phyloP scores from a whole-genome alignment of 2,888 invertebrate species.

The Ochropleura leucogaster region DNA sequence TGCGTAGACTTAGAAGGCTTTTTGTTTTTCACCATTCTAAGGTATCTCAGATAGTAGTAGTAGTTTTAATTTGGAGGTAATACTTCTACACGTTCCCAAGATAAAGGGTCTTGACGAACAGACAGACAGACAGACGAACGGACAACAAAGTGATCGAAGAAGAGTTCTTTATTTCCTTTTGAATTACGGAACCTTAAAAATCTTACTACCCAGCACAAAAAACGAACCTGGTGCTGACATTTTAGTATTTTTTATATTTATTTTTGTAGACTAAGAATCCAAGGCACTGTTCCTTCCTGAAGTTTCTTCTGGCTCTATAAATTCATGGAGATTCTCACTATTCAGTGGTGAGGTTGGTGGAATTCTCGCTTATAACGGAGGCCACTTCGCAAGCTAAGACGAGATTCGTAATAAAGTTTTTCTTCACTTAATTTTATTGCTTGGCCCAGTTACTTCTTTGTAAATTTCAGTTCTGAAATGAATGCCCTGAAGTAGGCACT shows the following conservation, averaged over 20 bases:
- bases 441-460: slow-evolving; percentile 60
- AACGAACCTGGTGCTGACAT: slow-evolving; percentile 65
- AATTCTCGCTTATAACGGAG: slow-evolving; percentile 71
- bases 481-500: slow-evolving; percentile 40
- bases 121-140: no score
- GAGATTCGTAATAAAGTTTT: slow-evolving; percentile 74
- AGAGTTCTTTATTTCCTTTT: no score
- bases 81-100: no score
- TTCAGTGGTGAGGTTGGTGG: slow-evolving; percentile 60
- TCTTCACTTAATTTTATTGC: slow-evolving; percentile 71
- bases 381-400: slow-evolving; percentile 57
- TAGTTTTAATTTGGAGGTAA: no score
- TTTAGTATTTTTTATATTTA: slow-evolving; percentile 69
- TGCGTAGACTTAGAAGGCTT: no score
- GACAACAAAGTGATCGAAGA: no score
- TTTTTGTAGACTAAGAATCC: slow-evolving; percentile 72
- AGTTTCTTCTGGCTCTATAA: slow-evolving; percentile 76
- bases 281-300: slow-evolving; percentile 72
- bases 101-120: no score
- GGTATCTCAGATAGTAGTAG: no score
- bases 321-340: slow-evolving; percentile 72
- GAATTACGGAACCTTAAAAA: no score
- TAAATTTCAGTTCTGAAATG: slow-evolving; percentile 49
- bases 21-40: no score
- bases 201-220: slow-evolving; percentile 35